Evolutionary conservation across 2,113 vertebrate species (phyloP).

Genomic region (Triplophysa rosa): DNA sequence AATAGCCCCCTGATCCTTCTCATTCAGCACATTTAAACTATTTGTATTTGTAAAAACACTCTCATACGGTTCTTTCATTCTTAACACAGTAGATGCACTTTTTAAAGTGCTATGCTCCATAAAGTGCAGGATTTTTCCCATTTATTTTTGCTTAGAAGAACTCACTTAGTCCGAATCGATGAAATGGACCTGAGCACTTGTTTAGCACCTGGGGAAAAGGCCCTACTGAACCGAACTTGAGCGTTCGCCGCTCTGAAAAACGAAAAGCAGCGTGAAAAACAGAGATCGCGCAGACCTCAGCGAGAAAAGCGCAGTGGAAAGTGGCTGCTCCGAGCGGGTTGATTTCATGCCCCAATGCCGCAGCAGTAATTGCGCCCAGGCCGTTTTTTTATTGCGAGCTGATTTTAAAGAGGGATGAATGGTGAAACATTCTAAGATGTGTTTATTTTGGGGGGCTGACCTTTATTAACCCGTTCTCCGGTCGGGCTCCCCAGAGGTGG

Average conservation of each 20-base stretch:
- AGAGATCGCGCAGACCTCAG: constrained; percentile 80
- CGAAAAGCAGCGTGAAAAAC: constrained; percentile 52
- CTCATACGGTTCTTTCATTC: constrained; percentile 62
- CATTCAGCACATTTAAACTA: constrained; percentile 28
- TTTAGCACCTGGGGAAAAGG: constrained; percentile 70
- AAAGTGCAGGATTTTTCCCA: constrained; percentile 48
- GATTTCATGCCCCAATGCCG: constrained; percentile 93
- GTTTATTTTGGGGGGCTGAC: constrained; percentile 94
- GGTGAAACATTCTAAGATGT: constrained; percentile 93
- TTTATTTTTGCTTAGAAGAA: constrained; percentile 69
- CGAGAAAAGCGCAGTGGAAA: constrained; percentile 79
- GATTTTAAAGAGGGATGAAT: constrained; percentile 96
- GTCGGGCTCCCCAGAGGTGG: constrained; percentile 83
- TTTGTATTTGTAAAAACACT: constrained; percentile 44
- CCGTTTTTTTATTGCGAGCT: constrained; percentile 91
- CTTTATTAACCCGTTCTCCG: constrained; percentile 98
- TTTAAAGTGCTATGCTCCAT: constrained; percentile 61
- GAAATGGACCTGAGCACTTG: constrained; percentile 69
- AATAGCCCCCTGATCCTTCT: constrained; percentile 50
- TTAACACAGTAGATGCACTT: constrained; percentile 67
- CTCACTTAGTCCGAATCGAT: constrained; percentile 72
- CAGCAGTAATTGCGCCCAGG: constrained; percentile 96
- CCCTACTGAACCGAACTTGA: constrained; percentile 69
- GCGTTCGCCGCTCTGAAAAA: constrained; percentile 34
- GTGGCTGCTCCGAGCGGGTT: constrained; percentile 85